Base-by-base conservation (phyloP, 53 echinoderm and acorn worm genomes). In the Apostichopus leukothele region DNA sequence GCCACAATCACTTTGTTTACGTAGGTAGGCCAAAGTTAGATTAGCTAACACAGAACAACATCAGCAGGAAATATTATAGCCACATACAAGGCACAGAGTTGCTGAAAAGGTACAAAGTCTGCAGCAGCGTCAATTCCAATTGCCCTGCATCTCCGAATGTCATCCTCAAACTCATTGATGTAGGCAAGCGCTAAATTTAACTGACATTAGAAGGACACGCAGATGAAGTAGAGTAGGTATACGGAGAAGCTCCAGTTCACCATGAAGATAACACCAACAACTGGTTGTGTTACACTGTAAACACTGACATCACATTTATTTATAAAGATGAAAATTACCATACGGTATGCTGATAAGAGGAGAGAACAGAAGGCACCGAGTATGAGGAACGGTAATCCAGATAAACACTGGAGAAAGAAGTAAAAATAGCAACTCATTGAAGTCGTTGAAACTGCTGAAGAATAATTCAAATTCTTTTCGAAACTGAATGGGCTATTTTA, bases 321-420 rank as follows among this genome's bases (percentile, higher is more conserved):
- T 10, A 61, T 61, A 14, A 61, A 12, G 63, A 61, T 10, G 14
- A 61, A 61, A 10, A 61, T 3, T 61, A 10, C 63, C 63, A 75
- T 75, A 12, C 75, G 75, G 75, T 75, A 75, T 16, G 75, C n/a
- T 16, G 75, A 75, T 75, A 75, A 75, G 75, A 75, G 4, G 75
- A 75, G 4, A 16, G 75, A n/a, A 75, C 20, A 75, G 75, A 75
- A 12, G 13, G 75, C 19, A 23, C 75, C 13, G 12, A 75, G 75
- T 12, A 75, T 4, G 13, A 75, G 75, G 19, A 75, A 75, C 19
- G 75, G 75, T n/a, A 75, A 12, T 75, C 75, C 75, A 75, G 75
- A n/a, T 75, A 75, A 75, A 75, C 26, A 5, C 7, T 75, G 19
- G 4, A 75, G 19, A 75, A 75, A 75, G 13, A 75, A 16, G 25